Conservation (phyloP, 2,888 invertebrate genomes). For the Empis stercorea region DNA sequence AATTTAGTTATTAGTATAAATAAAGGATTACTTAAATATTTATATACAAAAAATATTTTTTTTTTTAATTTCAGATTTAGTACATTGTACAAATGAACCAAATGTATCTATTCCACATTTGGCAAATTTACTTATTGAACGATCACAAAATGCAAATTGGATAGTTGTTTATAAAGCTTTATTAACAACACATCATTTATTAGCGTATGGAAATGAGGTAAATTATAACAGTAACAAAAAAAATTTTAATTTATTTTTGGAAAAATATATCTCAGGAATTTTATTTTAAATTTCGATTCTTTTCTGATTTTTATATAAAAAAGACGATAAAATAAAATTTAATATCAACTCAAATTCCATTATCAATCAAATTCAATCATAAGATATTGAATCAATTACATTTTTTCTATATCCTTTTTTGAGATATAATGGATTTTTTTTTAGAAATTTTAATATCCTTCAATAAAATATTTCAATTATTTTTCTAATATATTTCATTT, state of each 20-base stretch:
- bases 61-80: conserved; percentile 71
- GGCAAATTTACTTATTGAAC: conserved; percentile 94
- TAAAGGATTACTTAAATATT: no score
- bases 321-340: no score
- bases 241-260: not conserved
- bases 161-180: conserved; percentile 97
- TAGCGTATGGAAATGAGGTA: conserved; percentile 99
- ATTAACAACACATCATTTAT: conserved; percentile 95
- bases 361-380: no score
- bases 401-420: not conserved
- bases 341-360: no score
- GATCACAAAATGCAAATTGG: conserved; percentile 97
- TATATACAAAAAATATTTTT: no score
- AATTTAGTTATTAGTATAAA: no score
- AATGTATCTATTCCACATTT: conserved; percentile 99
- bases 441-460: not conserved
- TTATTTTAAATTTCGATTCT: no score
- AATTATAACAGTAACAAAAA: conserved; percentile 23
- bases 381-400: not conserved
- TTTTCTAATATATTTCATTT: no score
- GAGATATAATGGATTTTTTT: not conserved
- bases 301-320: no score
- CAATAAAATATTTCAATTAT: not conserved
- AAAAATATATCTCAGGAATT: no score
- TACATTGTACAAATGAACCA: conserved; percentile 99